Base-by-base conservation (phyloP, 2,797 vertebrate species). In the Taenioides sp. region DNA sequence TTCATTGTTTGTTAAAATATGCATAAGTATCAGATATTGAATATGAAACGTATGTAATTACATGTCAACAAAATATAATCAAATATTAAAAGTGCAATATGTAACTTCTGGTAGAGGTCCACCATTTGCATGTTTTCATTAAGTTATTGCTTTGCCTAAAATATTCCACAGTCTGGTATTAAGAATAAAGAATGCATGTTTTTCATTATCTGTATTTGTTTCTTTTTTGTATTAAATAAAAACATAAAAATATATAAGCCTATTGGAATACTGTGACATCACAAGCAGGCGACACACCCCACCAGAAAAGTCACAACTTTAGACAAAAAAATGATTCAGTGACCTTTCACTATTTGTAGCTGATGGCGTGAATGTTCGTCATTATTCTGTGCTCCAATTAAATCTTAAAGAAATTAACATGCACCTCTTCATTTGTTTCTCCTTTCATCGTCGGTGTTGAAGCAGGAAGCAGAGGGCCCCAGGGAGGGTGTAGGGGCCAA, bases 331-430 rank as follows among this genome's bases (percentile, higher is more conserved):
- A n/a, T 4, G 14, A 59, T 28, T 17, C 27, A 59, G 28, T 27
- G 23, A 59, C 57, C 57, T 59, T 59, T 23, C 11, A 5, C 22
- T 23, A 76, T 76, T 74, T 73, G 34, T 61, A 23, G 61, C 52
- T 28, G 25, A 16, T 18, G 25, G 14, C 4, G 25, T 25, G 9
- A 10, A 59, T 18, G 16, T 25, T 6, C 25, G 5, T 28, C 57
- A 59, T 59, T 25, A 27, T 82, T 80, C 83, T 68, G 68, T 67
- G 63, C 68, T 74, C 73, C 81, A 88, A 90, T 92, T 85, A 90
- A 90, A 90, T 82, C 84, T 82, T 76, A 71, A 82, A 89, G 60
- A 69, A 90, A 89, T 88, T 78, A 87, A 79, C 86, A 85, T 87
- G 84, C 81, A 82, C 80, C 77, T 74, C 79, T 83, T 87, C 82